A percentile compares a stretch with the other conserved stretches of the same genome.
phyloP scores from a whole-genome alignment of 1,140 invertebrate species.

The Cylas formicarius region DNA sequence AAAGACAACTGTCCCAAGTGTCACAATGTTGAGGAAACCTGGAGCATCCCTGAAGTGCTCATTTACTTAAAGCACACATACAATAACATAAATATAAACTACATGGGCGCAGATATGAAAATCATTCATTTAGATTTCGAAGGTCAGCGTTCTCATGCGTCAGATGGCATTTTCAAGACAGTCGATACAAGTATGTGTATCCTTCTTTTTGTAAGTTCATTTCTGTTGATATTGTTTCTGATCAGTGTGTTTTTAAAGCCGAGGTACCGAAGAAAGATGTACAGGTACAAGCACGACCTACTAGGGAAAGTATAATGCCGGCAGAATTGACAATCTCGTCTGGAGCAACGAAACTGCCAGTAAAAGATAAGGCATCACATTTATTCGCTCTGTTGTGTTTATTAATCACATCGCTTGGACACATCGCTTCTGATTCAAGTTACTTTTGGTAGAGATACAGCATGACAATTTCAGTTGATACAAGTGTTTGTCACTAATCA shows the following conservation, averaged over 20 bases:
- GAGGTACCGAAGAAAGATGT: slow-evolving; percentile 58
- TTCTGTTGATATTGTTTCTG: slow-evolving; percentile 61
- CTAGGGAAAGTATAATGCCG: slow-evolving; percentile 55
- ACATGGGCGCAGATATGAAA: slow-evolving; percentile 36
- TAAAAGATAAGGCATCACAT: slow-evolving; percentile 25
- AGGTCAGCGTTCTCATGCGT: background rate
- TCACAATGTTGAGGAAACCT: slow-evolving; percentile 51
- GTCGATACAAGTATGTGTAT: slow-evolving; percentile 67
- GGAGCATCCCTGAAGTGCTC: slow-evolving; percentile 65
- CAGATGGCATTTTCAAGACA: slow-evolving; percentile 43
- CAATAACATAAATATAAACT: slow-evolving; percentile 39
- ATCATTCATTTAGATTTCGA: slow-evolving; percentile 28
- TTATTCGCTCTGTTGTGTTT: no score
- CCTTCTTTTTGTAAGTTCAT: slow-evolving; percentile 61
- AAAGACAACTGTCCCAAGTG: slow-evolving; percentile 63
- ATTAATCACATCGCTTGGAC: no score
- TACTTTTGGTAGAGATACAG: no score
- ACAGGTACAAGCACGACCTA: slow-evolving; percentile 53
- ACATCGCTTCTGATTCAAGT: no score
- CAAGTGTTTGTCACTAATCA: no score
- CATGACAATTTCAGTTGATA: no score
- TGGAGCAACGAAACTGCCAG: background rate
- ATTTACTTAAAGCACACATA: slow-evolving; percentile 72
- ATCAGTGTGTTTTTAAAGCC: slow-evolving; percentile 69
- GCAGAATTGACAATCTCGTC: slow-evolving; percentile 2